Percentiles rank a stretch among this genome's conserved stretches.
phyloP scores from a whole-genome alignment of 2,797 vertebrate genomes.

The Lepus oiostolus region DNA sequence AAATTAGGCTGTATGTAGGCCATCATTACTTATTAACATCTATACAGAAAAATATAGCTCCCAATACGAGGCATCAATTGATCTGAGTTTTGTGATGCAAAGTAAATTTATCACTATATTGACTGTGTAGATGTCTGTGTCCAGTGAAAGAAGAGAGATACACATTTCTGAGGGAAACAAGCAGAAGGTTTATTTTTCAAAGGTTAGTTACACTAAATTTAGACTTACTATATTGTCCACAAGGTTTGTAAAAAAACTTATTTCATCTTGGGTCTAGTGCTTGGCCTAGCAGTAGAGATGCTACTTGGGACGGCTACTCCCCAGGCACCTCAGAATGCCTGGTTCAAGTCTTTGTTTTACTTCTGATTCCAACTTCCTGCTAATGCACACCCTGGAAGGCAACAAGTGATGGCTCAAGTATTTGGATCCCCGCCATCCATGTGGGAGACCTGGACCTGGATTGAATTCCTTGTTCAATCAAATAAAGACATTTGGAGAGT shows the following conservation, averaged over 20 bases:
- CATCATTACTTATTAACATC: constrained; percentile 37
- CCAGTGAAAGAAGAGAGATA: not conserved
- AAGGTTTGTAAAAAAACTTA: not conserved
- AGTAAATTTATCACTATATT: not conserved
- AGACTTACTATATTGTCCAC: not conserved
- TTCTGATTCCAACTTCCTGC: too few species aligned
- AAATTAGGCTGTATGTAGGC: constrained; percentile 19
- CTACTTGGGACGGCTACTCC: too few species aligned
- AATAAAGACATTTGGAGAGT: too few species aligned
- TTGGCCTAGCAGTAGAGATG: too few species aligned
- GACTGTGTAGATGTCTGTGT: not conserved
- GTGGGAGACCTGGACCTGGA: too few species aligned
- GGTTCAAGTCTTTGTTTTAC: too few species aligned
- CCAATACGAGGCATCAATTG: not conserved
- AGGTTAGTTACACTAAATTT: not conserved
- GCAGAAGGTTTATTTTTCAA: not conserved
- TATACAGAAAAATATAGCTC: constrained; percentile 31
- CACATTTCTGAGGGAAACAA: not conserved
- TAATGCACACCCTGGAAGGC: too few species aligned
- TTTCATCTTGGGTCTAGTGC: not conserved
- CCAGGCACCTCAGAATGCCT: too few species aligned
- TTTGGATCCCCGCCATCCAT: too few species aligned
- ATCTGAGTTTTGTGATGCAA: constrained; percentile 12
- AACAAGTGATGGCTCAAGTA: too few species aligned
- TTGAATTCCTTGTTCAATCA: too few species aligned